phyloP scores from a whole-genome alignment of 2,888 invertebrate genomes.

The Graphium colonna region DNA sequence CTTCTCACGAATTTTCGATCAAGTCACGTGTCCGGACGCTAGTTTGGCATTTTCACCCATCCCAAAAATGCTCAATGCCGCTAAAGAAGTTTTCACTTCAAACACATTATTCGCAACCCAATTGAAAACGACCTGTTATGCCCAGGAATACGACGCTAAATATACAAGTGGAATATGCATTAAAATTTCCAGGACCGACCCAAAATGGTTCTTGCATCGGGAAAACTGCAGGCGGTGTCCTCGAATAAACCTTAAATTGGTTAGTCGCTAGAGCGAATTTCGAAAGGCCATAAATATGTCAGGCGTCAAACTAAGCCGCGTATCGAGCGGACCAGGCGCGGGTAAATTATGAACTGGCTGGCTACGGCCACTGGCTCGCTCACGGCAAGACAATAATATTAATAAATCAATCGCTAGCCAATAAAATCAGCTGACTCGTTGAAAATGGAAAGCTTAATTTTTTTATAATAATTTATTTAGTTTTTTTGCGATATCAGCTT shows the following conservation, averaged over 20 bases:
- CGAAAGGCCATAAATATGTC: conserved; percentile 76
- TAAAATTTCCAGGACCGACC: no score
- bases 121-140: no score
- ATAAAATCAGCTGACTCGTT: conserved; percentile 5
- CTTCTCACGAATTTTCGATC: no score
- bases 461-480: conserved; percentile 5
- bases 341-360: conserved; percentile 66
- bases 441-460: conserved; percentile 5
- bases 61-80: no score
- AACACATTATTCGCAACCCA: no score
- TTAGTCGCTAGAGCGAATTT: conserved; percentile 59
- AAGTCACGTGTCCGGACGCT: no score
- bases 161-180: no score
- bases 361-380: conserved; percentile 11
- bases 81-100: no score
- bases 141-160: no score
- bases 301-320: conserved; percentile 75
- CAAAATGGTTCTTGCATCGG: no score
- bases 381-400: conserved; percentile 33
- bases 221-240: conserved; percentile 18
- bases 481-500: background rate
- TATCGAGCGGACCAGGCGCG: conserved; percentile 69
- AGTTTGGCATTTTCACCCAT: no score
- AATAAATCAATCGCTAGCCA: conserved; percentile 32
- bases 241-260: conserved; percentile 41